Conservation (phyloP, 53 echinoderm and acorn worm species). For the Echinometra lucunter region DNA sequence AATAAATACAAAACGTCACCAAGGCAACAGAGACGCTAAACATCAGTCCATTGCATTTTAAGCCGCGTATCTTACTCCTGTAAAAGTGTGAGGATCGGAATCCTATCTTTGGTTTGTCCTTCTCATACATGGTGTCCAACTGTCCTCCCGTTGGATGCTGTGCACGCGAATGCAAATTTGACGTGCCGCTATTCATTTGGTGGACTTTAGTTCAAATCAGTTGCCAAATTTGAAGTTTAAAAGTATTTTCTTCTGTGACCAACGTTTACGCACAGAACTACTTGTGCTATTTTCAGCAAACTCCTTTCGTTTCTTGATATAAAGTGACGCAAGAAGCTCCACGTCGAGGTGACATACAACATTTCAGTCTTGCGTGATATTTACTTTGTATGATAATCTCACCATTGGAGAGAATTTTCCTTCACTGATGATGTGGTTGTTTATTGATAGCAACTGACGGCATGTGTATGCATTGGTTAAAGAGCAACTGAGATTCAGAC, state of each 20-base stretch:
- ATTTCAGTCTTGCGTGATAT: not conserved
- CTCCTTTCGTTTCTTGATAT: not conserved
- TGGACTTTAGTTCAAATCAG: not conserved
- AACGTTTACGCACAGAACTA: not conserved
- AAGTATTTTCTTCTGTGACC: not conserved
- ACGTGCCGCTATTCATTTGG: not conserved
- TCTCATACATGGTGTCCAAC: not conserved
- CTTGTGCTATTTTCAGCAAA: not conserved
- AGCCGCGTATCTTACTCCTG: constrained; percentile 39
- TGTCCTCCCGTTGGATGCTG: not conserved
- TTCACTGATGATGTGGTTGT: not conserved
- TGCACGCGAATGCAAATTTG: not conserved
- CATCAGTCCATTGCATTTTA: not conserved
- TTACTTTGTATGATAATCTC: not conserved
- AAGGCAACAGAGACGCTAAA: constrained; percentile 50
- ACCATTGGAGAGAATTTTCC: not conserved
- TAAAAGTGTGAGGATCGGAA: constrained; percentile 51
- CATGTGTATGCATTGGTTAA: too few relatives aligned
- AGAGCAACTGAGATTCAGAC: not conserved
- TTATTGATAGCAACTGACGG: not conserved
- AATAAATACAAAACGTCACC: constrained; percentile 41
- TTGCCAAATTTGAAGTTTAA: not conserved
- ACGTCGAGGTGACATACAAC: not conserved
- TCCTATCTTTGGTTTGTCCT: not conserved
- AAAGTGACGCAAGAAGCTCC: not conserved